Evolutionary conservation across 2,797 vertebrate genomes (phyloP).

Genomic region (Sciurus vulgaris): DNA sequence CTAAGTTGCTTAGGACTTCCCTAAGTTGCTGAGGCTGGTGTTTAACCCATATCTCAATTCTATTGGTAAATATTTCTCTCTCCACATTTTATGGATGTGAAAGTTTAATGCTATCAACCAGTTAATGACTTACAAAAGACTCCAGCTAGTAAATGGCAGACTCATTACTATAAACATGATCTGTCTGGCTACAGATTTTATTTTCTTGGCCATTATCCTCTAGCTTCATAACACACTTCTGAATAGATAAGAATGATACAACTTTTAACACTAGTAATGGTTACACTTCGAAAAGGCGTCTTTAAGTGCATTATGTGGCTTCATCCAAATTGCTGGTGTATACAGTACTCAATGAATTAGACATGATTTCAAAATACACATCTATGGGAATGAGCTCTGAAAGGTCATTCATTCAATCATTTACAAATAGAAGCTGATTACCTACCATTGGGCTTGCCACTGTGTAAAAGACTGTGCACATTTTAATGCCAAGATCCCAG

Average conservation of each 20-base stretch:
- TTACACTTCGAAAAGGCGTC: neutral
- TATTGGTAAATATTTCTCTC: neutral
- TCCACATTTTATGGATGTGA: neutral
- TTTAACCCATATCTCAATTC: neutral
- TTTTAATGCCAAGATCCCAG: conserved; percentile 26
- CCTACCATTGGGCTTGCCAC: neutral
- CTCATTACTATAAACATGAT: neutral
- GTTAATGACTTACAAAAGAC: neutral
- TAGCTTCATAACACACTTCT: neutral
- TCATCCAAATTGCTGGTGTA: neutral
- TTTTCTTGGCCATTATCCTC: neutral
- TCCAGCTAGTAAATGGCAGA: neutral
- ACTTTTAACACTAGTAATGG: neutral
- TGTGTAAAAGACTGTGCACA: neutral
- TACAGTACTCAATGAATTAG: neutral
- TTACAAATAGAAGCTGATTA: conserved; percentile 45
- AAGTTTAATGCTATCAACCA: neutral
- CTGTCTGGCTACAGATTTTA: neutral
- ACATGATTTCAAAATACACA: neutral
- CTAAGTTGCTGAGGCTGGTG: too few relatives aligned
- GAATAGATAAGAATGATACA: neutral
- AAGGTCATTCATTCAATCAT: neutral
- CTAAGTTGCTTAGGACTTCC: too few relatives aligned
- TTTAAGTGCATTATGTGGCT: neutral
- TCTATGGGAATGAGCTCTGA: neutral